Percentiles rank a stretch among this genome's conserved stretches.
phyloP scores from a whole-genome alignment of 2,888 invertebrate genomes.

The Drosophila dives region DNA sequence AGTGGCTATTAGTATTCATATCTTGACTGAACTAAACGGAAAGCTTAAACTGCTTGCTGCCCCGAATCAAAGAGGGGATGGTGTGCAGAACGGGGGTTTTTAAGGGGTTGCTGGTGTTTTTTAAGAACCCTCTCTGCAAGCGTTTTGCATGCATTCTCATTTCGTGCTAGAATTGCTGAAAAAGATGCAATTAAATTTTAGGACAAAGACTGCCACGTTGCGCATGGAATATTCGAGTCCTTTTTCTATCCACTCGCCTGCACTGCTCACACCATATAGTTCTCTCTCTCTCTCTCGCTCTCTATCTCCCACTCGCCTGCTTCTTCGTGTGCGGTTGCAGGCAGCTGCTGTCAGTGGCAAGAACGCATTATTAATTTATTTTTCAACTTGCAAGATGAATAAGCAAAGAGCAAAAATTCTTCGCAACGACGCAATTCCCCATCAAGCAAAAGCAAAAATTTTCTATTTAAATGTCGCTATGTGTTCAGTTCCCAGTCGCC shows the following conservation, averaged over 20 bases:
- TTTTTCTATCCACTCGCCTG: constrained; percentile 1
- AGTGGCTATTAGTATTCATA: constrained; percentile 81
- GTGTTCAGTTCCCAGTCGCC: constrained; percentile 1
- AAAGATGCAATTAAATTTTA: constrained; percentile 80
- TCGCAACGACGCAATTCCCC: constrained; percentile 29
- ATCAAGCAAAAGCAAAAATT: constrained; percentile 46
- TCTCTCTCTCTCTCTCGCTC: constrained; percentile 23
- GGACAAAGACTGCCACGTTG: constrained; percentile 44
- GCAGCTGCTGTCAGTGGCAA: constrained; percentile 78
- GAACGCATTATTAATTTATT: constrained; percentile 80
- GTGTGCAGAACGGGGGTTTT: too few relatives aligned
- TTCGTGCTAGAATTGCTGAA: constrained; percentile 71
- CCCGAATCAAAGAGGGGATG: not conserved
- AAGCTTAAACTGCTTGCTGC: constrained; percentile 67
- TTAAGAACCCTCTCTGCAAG: constrained; percentile 36
- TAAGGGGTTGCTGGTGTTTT: constrained; percentile 6
- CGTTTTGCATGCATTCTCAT: constrained; percentile 79
- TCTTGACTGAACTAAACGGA: constrained; percentile 79
- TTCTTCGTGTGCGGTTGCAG: constrained; percentile 66
- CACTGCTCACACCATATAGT: constrained; percentile 2
- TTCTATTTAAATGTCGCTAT: constrained; percentile 70
- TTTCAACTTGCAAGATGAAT: constrained; percentile 79
- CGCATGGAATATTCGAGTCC: constrained; percentile 45
- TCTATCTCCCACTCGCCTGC: constrained; percentile 27
- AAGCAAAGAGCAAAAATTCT: constrained; percentile 77